phyloP scores from a whole-genome alignment of 2,113 vertebrate genomes.

The Coryphaenoides rupestris region DNA sequence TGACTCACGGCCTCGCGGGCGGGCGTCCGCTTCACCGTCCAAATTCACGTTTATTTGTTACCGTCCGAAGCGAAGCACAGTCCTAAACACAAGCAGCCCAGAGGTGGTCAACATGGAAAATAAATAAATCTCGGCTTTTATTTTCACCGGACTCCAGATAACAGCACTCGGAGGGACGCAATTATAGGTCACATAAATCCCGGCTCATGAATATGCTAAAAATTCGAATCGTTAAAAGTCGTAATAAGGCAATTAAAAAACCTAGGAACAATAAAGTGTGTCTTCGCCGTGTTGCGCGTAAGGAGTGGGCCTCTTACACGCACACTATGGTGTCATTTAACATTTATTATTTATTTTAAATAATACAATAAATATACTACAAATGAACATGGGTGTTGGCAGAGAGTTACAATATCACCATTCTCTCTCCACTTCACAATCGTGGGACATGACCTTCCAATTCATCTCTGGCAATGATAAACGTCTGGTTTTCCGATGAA shows the following conservation, averaged over 20 bases:
- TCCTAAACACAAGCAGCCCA: slow-evolving; percentile 18
- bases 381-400: slow-evolving; percentile 73
- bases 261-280: slow-evolving; percentile 4
- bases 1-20: neutral
- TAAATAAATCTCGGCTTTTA: neutral
- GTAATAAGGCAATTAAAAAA: slow-evolving; percentile 28
- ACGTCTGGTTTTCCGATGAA: slow-evolving; percentile 39
- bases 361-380: slow-evolving; percentile 84
- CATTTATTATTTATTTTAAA: slow-evolving; percentile 78
- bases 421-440: slow-evolving; percentile 71
- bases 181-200: neutral
- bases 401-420: slow-evolving; percentile 73
- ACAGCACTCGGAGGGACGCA: neutral
- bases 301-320: slow-evolving; percentile 71
- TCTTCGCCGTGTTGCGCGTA: slow-evolving; percentile 45
- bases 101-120: slow-evolving; percentile 19
- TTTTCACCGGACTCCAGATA: neutral
- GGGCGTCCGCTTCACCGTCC: slow-evolving; percentile 8
- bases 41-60: neutral
- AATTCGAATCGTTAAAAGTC: neutral
- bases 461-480: slow-evolving; percentile 51
- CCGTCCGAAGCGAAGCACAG: neutral
- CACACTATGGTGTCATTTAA: slow-evolving; percentile 77
- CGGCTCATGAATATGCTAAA: neutral
- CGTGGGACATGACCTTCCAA: slow-evolving; percentile 51